phyloP scores from a whole-genome alignment of 2,888 invertebrate genomes.

The Sinopyrophorus schimmeli region DNA sequence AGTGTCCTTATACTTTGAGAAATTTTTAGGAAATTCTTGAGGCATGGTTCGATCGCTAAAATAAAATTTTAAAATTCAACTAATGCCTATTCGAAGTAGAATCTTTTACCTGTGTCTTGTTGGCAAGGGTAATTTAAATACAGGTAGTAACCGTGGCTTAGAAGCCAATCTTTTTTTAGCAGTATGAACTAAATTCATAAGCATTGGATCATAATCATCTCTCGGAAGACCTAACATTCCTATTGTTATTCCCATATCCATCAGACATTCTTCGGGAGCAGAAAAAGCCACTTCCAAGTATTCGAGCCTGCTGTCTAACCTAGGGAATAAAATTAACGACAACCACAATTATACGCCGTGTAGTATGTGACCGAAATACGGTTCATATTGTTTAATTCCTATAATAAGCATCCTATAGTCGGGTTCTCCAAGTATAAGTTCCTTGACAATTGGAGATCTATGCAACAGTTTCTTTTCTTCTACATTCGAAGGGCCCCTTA shows the following conservation, averaged over 20 bases:
- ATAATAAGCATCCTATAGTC: constrained; percentile 64
- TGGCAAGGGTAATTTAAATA: constrained; percentile 45
- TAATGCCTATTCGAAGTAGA: not conserved
- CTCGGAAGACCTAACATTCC: constrained; percentile 65
- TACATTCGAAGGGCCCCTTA: constrained; percentile 60
- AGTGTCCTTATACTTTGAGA: constrained; percentile 42
- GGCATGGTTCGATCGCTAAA: constrained; percentile 40
- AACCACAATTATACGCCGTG: not conserved
- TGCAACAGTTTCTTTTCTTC: constrained; percentile 62
- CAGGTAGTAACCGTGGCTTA: constrained; percentile 34
- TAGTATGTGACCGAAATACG: constrained; percentile 43
- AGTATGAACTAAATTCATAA: constrained; percentile 50
- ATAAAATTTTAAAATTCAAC: constrained; percentile 15
- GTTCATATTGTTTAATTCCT: constrained; percentile 53
- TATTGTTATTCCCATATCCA: constrained; percentile 55
- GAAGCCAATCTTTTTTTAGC: constrained; percentile 38
- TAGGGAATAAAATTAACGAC: constrained; percentile 26
- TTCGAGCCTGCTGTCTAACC: constrained; percentile 53
- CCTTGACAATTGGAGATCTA: constrained; percentile 63
- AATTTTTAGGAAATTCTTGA: constrained; percentile 40
- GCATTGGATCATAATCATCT: constrained; percentile 61
- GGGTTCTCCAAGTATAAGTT: constrained; percentile 62
- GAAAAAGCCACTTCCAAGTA: constrained; percentile 61
- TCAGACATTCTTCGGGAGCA: constrained; percentile 60
- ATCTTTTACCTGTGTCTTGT: constrained; percentile 24